Base-by-base conservation (phyloP, 2,797 vertebrate genomes). In the Mastacembelus armatus region DNA sequence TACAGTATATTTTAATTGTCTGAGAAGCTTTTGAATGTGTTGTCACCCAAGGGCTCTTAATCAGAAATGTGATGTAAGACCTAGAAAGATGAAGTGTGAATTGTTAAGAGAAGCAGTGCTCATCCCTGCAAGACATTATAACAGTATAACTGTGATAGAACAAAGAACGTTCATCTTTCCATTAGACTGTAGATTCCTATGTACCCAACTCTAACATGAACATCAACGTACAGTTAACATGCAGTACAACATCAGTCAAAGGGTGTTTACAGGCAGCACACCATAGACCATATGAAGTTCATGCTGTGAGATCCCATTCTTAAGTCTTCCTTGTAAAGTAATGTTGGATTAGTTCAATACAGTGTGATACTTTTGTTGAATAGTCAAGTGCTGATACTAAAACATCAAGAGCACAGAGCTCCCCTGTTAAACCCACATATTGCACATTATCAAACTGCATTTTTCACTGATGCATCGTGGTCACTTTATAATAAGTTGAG, bases 321-420 rank as follows among this genome's bases (percentile, higher is more conserved):
- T 52, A 38, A 77, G 78, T 88, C 75, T 87, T 86, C 78, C 87
- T 77, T 82, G 60, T 75, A 72, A 73, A 45, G 36, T 22, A 55
- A n/a, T 35, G 27, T 51, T 50, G 70, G 21, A 24, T 59, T 43
- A 44, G 22, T 26, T 69, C 19, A 58, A 32, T 15, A 50, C 16
- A 63, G 47, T 43, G 47, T 24, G 30, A 66, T 54, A 35, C 21
- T 67, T 45, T 10, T 48, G 39, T 40, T 60, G 4, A 63, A 56
- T 9, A 24, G 38, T 24, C 29, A 22, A 43, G 15, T 52, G 27
- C 66, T 70, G 27, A 30, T 38, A 32, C 40, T 63, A 42, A 65
- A 50, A 55, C 38, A 12, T 66, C n/a, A 56, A 5, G 29, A 64
- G 26, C 49, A n/a, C 35, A 29, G 51, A 11, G 2, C 3, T 43